Evolutionary conservation across 2,113 vertebrate genomes (phyloP).

Genomic region (Falco punctatus): DNA sequence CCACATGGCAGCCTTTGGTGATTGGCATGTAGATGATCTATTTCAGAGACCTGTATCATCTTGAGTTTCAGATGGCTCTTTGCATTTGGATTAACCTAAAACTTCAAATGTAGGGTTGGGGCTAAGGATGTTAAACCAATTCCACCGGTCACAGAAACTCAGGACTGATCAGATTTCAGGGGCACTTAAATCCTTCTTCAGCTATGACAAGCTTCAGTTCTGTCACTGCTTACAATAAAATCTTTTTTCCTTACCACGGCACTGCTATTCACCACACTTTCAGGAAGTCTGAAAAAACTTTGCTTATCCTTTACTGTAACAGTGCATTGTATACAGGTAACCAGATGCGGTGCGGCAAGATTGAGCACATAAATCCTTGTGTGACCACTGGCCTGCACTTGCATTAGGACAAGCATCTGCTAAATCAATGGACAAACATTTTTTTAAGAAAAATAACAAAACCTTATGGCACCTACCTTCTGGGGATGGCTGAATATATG

Average conservation of each 20-base stretch:
- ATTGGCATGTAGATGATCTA: accelerated
- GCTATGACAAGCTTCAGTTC: neutral
- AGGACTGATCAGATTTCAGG: neutral
- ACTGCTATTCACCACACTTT: neutral
- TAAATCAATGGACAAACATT: neutral
- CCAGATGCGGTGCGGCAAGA: neutral
- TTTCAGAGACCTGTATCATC: neutral
- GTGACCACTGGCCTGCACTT: neutral
- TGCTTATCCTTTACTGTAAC: neutral
- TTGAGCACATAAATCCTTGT: neutral
- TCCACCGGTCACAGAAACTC: neutral
- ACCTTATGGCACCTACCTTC: constrained; percentile 79
- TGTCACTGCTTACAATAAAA: neutral
- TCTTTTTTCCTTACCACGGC: neutral
- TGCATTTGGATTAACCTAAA: neutral
- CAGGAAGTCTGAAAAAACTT: neutral
- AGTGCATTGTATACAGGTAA: neutral
- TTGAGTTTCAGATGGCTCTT: neutral
- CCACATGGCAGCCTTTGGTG: neutral
- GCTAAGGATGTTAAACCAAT: neutral
- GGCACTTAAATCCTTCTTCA: neutral
- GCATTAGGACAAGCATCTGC: neutral
- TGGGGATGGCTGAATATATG: constrained; percentile 68
- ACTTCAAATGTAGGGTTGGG: neutral
- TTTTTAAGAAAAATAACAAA: neutral